A percentile compares a stretch with the other conserved stretches of the same genome.
Evolutionary conservation across 2,888 invertebrate species (phyloP).

Genomic region (Sturmia bella): DNA sequence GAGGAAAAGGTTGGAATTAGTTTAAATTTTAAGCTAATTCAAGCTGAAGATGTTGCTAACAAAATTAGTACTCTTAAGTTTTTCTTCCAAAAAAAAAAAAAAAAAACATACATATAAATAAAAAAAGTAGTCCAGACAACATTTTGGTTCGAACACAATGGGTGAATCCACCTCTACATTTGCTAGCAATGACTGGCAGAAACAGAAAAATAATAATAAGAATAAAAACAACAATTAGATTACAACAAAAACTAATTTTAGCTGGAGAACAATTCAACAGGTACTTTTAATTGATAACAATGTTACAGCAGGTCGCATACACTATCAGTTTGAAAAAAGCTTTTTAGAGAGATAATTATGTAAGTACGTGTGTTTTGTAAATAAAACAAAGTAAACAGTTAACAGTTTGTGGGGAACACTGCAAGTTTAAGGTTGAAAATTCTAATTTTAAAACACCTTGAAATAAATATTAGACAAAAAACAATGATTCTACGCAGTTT

Average conservation of each 20-base stretch:
- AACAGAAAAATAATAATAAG: background rate
- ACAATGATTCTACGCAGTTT: slow-evolving; percentile 16
- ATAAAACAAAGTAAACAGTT: background rate
- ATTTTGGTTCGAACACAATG: too few relatives aligned
- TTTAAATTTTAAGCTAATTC: too few relatives aligned
- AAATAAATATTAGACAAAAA: background rate
- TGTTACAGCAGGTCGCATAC: background rate
- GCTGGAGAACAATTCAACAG: background rate
- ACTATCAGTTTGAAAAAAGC: too few relatives aligned
- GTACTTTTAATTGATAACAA: slow-evolving; percentile 1
- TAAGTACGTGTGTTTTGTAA: background rate
- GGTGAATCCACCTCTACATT: too few relatives aligned
- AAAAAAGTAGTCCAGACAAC: too few relatives aligned
- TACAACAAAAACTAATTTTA: background rate
- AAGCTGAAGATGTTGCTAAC: too few relatives aligned
- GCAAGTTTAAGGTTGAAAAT: background rate
- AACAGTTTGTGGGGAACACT: background rate
- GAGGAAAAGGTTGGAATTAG: too few relatives aligned
- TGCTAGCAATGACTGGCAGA: slow-evolving; percentile 4
- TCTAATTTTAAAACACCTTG: background rate
- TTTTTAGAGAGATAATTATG: too few relatives aligned
- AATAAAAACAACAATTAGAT: background rate
- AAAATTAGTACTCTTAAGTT: too few relatives aligned
- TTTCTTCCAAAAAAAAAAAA: too few relatives aligned
- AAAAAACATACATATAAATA: too few relatives aligned